A percentile compares a stretch with the other conserved stretches of the same genome.
phyloP scores from a whole-genome alignment of 2,113 vertebrate genomes.

The Chloropsis cyanopogon region DNA sequence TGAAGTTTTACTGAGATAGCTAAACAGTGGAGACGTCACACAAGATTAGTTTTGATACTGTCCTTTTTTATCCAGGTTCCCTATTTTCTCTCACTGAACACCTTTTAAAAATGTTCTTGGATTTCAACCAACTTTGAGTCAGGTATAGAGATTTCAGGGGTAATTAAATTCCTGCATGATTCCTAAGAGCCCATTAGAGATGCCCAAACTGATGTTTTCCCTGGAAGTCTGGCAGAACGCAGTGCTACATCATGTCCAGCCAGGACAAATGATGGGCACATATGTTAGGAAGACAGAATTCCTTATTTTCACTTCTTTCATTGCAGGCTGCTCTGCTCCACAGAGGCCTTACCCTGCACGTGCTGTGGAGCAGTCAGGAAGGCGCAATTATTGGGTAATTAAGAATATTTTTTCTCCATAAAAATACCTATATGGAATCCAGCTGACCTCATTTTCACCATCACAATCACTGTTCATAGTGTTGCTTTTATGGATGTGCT shows the following conservation, averaged over 20 bases:
- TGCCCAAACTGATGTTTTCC: background rate
- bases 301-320: background rate
- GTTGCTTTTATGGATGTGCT: background rate
- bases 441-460: background rate
- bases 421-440: background rate
- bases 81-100: background rate
- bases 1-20: background rate
- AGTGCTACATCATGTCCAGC: background rate
- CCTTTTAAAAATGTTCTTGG: background rate
- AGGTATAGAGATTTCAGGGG: background rate
- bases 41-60: background rate
- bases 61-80: background rate
- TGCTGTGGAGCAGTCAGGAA: background rate
- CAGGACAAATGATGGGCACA: background rate
- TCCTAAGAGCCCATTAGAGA: background rate
- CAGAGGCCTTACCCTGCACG: background rate
- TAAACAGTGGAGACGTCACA: background rate
- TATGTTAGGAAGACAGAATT: background rate
- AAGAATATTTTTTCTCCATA: background rate
- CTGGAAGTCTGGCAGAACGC: background rate
- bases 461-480: background rate
- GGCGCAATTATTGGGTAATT: background rate
- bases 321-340: background rate
- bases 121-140: background rate
- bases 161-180: background rate